phyloP scores from a whole-genome alignment of 1,140 invertebrate genomes.

The Bombus sibiricus region DNA sequence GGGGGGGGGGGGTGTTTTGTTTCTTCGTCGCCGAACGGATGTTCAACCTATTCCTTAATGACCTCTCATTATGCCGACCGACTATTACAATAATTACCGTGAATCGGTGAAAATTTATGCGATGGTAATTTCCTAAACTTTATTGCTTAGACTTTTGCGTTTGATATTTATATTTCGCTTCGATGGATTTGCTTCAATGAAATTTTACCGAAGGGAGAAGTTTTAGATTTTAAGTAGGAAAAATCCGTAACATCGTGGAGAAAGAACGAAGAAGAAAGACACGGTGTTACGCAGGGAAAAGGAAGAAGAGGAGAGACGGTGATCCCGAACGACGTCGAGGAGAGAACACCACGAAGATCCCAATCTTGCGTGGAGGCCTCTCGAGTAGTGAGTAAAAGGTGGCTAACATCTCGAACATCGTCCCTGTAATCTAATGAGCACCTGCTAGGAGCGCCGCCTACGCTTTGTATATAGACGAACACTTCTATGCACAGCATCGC shows the following conservation, averaged over 20 bases:
- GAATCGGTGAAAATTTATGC: neutral
- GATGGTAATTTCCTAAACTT: no score
- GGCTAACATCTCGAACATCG: conserved; percentile 79
- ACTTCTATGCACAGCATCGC: conserved; percentile 59
- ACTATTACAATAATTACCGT: no score
- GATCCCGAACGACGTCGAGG: conserved; percentile 49
- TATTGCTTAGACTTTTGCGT: no score
- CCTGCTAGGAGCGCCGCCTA: conserved; percentile 78
- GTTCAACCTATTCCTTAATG: neutral
- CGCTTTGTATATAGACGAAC: conserved; percentile 75
- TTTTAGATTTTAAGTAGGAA: no score
- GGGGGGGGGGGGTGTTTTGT: neutral
- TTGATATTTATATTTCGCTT: no score
- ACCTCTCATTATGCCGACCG: neutral
- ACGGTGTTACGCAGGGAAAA: conserved; percentile 27
- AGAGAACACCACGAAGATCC: conserved; percentile 71
- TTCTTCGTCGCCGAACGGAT: neutral
- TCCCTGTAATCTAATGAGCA: conserved; percentile 81
- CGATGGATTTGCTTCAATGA: no score
- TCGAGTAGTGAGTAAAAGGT: conserved; percentile 80
- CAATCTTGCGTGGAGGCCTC: conserved; percentile 78
- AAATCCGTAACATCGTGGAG: neutral
- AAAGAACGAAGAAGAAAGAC: conserved; percentile 3
- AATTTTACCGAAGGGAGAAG: no score
- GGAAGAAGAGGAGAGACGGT: conserved; percentile 37